Conservation (phyloP, 2,113 vertebrate species). For the Channa argus region DNA sequence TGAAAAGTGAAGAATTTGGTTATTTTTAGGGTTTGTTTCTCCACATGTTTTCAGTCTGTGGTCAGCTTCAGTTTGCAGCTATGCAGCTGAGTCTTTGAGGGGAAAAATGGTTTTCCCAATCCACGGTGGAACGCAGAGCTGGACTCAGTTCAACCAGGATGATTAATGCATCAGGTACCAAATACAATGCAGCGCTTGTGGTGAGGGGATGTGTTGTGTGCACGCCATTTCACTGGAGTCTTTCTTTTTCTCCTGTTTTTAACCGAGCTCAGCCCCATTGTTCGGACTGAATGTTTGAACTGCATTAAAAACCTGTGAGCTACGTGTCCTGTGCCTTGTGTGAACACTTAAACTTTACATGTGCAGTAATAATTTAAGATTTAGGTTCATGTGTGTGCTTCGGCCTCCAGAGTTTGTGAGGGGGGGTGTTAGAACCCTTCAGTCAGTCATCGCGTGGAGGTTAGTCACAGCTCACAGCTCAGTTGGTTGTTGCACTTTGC, state of each 20-base stretch:
- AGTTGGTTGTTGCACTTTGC: neutral
- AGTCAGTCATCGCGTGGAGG: neutral
- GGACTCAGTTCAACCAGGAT: slow-evolving; percentile 61
- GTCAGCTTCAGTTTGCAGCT: neutral
- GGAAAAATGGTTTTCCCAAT: slow-evolving; percentile 54
- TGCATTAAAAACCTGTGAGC: neutral
- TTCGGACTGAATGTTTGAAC: slow-evolving; percentile 4
- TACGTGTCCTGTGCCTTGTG: neutral
- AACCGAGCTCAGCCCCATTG: slow-evolving; percentile 18
- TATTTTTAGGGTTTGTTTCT: neutral
- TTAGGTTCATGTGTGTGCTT: neutral
- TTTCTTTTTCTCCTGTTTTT: neutral
- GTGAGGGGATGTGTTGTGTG: slow-evolving; percentile 38
- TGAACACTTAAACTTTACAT: neutral
- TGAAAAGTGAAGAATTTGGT: too few relatives aligned
- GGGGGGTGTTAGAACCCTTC: neutral
- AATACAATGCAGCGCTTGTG: slow-evolving; percentile 75
- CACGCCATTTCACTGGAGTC: slow-evolving; percentile 5
- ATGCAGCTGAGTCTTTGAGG: neutral
- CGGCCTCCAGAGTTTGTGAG: neutral
- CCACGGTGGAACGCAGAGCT: slow-evolving; percentile 64
- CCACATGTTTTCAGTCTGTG: slow-evolving; percentile 1
- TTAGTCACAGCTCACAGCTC: slow-evolving; percentile 1
- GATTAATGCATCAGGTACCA: slow-evolving; percentile 77
- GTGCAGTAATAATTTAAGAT: neutral